Base-by-base conservation (phyloP, 2,888 invertebrate genomes). In the Xanthia icteritia region DNA sequence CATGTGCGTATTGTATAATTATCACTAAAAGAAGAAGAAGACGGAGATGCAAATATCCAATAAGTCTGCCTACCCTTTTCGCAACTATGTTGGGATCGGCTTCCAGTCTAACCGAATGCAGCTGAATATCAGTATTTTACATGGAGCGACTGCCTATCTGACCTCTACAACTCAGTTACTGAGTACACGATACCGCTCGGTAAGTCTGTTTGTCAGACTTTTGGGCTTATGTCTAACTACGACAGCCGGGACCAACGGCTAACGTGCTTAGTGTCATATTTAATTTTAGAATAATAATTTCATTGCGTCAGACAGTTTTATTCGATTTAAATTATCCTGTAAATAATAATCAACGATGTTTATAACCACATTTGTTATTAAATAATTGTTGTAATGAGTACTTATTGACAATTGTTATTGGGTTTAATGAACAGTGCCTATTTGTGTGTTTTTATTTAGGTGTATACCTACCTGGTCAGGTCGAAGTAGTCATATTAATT, bases 321-420 rank as follows among this genome's bases (percentile, higher is more conserved):
- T 20, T 45, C n/a, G 3, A 48, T 20, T 48, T 45, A 23, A 31
- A 42, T n/a, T 71, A 31, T 42, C 5, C 17, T 39, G 27, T 42
- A 27, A 11, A 20, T 60, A 31, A n/a, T n/a, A 36, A 54, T 51
- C 0, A 45, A 27, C 13, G 20, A 45, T 39, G 39, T 6, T 5
- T 61, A 9, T 39, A 51, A 31, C 31, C 15, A 42, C 23, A 67
- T 17, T 45, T 65, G n/a, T 48, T 45, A 36, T 36, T 48, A 36
- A 42, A 23, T 23, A 9, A 39, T 68, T n/a, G 36, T 67, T 71
- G 13, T 39, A 20, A 27, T 48, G 0, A 36, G 48, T n/a, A n/a
- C n/a, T n/a, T 72, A 48, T 27, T 71, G 36, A 66, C n/a, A 45
- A 71, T 68, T 27, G 20, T 17, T 45, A 5, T 27, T 42, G 27